Percentiles rank a stretch among this genome's conserved stretches.
Evolutionary conservation across 2,888 invertebrate genomes (phyloP).

Genomic region (Agrenia bidenticulata): DNA sequence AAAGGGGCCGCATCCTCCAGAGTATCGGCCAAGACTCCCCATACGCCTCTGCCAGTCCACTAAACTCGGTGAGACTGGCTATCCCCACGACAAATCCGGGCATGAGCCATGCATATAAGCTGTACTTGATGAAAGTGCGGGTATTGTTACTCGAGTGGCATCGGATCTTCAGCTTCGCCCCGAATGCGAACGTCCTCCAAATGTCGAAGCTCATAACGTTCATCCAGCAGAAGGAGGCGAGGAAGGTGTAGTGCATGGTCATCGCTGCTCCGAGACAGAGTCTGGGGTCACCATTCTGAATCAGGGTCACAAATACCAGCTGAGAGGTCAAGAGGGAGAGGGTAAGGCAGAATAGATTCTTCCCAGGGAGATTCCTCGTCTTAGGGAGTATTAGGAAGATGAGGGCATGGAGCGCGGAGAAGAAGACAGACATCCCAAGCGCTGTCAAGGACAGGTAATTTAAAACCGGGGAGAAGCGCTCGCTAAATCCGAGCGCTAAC

Average conservation of each 20-base stretch:
- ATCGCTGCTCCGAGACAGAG: conserved; percentile 54
- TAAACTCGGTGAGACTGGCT: too few relatives aligned
- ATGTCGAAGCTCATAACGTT: conserved; percentile 59
- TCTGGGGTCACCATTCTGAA: conserved; percentile 26
- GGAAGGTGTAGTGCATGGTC: conserved; percentile 57
- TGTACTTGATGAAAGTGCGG: conserved; percentile 52
- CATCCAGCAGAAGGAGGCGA: conserved; percentile 59
- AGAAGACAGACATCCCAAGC: conserved; percentile 55
- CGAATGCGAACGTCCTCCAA: conserved; percentile 57
- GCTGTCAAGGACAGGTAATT: conserved; percentile 55
- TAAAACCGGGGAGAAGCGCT: conserved; percentile 50
- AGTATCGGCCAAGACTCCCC: conserved; percentile 19
- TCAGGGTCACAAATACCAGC: conserved; percentile 54
- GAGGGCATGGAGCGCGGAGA: conserved; percentile 55
- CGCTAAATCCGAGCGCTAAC: conserved; percentile 29
- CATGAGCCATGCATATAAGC: conserved; percentile 57
- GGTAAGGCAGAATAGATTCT: conserved; percentile 56
- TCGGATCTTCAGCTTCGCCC: conserved; percentile 20
- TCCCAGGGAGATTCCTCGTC: conserved; percentile 57
- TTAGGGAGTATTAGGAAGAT: conserved; percentile 55
- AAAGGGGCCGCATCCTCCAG: conserved; percentile 43
- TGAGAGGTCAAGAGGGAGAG: conserved; percentile 57
- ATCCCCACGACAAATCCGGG: conserved; percentile 55
- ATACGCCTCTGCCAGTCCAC: conserved; percentile 8
- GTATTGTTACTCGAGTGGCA: background rate